Conservation (phyloP, 1,140 invertebrate species). For the Agrypnia vestita region DNA sequence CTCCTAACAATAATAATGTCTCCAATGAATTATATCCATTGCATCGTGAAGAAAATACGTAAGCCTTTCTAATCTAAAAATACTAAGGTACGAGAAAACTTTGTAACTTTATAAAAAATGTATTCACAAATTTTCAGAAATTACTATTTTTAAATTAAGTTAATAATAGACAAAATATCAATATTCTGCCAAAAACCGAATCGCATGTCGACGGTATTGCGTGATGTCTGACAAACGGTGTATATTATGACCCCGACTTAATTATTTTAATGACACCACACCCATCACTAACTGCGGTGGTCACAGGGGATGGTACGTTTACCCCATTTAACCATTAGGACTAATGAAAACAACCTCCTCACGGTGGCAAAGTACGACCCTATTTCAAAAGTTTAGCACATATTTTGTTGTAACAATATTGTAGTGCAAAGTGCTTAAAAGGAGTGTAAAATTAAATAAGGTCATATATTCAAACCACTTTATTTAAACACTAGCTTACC, state of each 20-base stretch:
- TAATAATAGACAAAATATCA: no score
- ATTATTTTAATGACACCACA: neutral
- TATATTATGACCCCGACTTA: neutral
- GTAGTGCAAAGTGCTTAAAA: neutral
- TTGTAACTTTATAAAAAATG: no score
- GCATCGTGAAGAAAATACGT: no score
- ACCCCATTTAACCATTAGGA: constrained; percentile 1
- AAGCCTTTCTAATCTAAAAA: no score
- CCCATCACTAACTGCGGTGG: neutral
- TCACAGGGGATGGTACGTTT: constrained; percentile 4
- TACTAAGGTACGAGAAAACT: no score
- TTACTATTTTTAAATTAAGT: no score
- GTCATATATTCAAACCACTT: neutral
- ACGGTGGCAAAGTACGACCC: neutral
- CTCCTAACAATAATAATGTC: no score
- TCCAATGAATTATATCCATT: no score
- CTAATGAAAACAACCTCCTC: constrained; percentile 9
- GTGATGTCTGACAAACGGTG: neutral
- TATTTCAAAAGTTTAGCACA: neutral
- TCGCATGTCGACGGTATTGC: neutral
- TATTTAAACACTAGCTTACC: neutral
- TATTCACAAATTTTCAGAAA: no score
- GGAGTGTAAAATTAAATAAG: neutral
- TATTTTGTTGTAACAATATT: neutral
- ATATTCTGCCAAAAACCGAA: neutral